Conservation (phyloP, 2,797 vertebrate species). For the Pseudomugil tenellus region DNA sequence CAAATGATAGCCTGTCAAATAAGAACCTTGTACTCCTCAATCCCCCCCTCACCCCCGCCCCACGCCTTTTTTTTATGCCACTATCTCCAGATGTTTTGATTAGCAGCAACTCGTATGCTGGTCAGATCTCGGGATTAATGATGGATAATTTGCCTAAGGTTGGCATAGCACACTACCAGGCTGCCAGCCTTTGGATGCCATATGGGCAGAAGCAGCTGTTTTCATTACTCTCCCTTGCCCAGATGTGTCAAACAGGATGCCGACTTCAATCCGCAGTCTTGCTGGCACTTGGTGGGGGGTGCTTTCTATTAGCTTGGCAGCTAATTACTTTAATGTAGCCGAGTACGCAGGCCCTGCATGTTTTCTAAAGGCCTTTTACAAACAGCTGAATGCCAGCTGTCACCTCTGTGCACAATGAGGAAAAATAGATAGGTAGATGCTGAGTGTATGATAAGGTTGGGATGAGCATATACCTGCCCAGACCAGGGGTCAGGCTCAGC, state of each 20-base stretch:
- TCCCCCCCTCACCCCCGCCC: slow-evolving; percentile 8
- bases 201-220: slow-evolving; percentile 99
- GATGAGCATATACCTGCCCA: slow-evolving; percentile 67
- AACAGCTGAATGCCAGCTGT: slow-evolving; percentile 97
- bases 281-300: slow-evolving; percentile 92
- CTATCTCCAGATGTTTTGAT: slow-evolving; percentile 94
- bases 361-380: slow-evolving; percentile 91
- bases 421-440: slow-evolving; percentile 84
- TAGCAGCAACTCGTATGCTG: slow-evolving; percentile 94
- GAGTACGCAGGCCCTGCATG: slow-evolving; percentile 88
- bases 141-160: slow-evolving; percentile 99
- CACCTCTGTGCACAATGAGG: slow-evolving; percentile 84
- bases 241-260: slow-evolving; percentile 99
- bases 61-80: slow-evolving; percentile 62
- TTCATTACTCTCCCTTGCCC: slow-evolving; percentile 99
- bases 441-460: slow-evolving; percentile 77
- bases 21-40: too few species aligned
- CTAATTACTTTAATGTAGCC: slow-evolving; percentile 99
- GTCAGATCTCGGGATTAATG: slow-evolving; percentile 99
- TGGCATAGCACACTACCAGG: slow-evolving; percentile 88
- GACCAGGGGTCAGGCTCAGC: slow-evolving; percentile 65
- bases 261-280: slow-evolving; percentile 88
- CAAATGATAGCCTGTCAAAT: slow-evolving; percentile 78
- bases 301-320: slow-evolving; percentile 93
- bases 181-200: slow-evolving; percentile 96